A percentile compares a stretch with the other conserved stretches of the same genome.
Evolutionary conservation across 1,140 invertebrate genomes (phyloP).

Genomic region (Popillia japonica): DNA sequence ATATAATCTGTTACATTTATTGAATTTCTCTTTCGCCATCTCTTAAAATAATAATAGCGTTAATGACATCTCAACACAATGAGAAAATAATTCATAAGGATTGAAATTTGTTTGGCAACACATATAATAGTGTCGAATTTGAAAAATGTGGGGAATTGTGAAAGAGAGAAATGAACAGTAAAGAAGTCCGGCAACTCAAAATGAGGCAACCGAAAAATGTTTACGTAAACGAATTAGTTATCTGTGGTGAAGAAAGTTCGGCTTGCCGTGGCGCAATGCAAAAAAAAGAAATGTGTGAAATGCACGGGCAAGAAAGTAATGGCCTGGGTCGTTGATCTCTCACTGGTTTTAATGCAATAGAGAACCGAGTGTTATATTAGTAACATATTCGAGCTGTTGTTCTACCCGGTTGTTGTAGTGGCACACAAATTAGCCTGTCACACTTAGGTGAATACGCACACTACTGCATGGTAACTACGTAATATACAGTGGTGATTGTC

Average conservation of each 20-base stretch:
- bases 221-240: slow-evolving; percentile 34
- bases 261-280: slow-evolving; percentile 44
- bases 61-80: no score
- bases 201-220: slow-evolving; percentile 25
- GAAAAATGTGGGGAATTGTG: slow-evolving; percentile 19
- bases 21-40: no score
- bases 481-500: slow-evolving; percentile 20
- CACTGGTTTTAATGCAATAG: slow-evolving; percentile 14
- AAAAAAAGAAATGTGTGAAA: slow-evolving; percentile 49
- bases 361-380: slow-evolving; percentile 12
- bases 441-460: slow-evolving; percentile 22
- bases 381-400: slow-evolving; percentile 34
- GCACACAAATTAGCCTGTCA: slow-evolving; percentile 31
- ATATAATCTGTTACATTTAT: no score
- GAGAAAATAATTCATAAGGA: no score
- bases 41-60: no score
- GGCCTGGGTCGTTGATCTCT: slow-evolving; percentile 22
- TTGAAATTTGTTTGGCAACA: not conserved
- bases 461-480: not conserved
- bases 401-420: slow-evolving; percentile 30
- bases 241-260: slow-evolving; percentile 44
- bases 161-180: slow-evolving; percentile 19
- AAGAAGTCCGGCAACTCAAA: slow-evolving; percentile 4
- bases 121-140: slow-evolving; percentile 1
- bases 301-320: slow-evolving; percentile 39